Evolutionary conservation across 2,888 invertebrate species (phyloP).

Genomic region (Campoplex nolae): DNA sequence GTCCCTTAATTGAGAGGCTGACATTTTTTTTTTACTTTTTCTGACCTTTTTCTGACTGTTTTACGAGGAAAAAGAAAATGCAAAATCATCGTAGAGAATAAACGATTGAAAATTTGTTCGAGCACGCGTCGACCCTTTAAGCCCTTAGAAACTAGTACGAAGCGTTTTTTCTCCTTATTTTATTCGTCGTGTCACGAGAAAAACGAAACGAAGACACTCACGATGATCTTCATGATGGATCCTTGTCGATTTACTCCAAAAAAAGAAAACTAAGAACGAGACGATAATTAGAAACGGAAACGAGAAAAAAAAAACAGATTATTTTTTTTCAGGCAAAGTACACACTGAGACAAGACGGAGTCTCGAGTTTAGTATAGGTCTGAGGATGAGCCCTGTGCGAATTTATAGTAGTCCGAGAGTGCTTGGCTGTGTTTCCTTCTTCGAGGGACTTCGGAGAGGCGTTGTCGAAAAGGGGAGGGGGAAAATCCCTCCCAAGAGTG

Average conservation of each 20-base stretch:
- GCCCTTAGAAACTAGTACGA: background rate
- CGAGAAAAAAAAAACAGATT: background rate
- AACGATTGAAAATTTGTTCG: background rate
- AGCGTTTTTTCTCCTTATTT: background rate
- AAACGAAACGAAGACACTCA: conserved; percentile 72
- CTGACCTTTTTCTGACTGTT: background rate
- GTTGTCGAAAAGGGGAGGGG: conserved; percentile 60
- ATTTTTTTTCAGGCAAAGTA: conserved; percentile 38
- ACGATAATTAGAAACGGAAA: background rate
- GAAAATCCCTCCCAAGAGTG: conserved; percentile 53
- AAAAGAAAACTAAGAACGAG: background rate
- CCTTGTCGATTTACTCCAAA: conserved; percentile 21
- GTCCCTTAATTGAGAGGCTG: background rate
- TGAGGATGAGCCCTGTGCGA: conserved; percentile 68
- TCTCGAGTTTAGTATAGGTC: conserved; percentile 61
- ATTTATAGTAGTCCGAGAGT: conserved; percentile 71
- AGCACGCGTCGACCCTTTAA: conserved; percentile 6
- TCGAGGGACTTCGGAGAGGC: conserved; percentile 56
- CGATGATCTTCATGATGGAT: conserved; percentile 77
- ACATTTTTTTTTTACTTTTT: background rate
- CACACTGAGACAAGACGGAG: conserved; percentile 59
- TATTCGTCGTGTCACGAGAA: conserved; percentile 1
- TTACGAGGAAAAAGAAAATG: background rate
- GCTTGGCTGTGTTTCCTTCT: conserved; percentile 69
- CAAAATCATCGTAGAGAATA: background rate